phyloP scores from a whole-genome alignment of 2,797 vertebrate genomes.

The Lemur catta region DNA sequence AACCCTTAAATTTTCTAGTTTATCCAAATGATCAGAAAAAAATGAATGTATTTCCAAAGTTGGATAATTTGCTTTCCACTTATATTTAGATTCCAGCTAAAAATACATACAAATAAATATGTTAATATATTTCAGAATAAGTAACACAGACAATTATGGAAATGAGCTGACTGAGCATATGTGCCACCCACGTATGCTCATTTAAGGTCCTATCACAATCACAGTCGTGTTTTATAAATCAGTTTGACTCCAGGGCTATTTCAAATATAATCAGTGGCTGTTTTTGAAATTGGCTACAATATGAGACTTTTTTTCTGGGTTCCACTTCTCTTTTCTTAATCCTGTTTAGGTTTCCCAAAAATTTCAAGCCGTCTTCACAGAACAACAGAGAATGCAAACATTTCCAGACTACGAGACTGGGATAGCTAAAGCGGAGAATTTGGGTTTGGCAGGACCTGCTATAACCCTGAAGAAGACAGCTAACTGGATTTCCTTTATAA shows the following conservation, averaged over 20 bases:
- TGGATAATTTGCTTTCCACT: neutral
- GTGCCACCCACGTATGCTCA: neutral
- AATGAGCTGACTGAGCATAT: neutral
- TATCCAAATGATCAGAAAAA: neutral
- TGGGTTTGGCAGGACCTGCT: slow-evolving; percentile 72
- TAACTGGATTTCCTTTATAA: slow-evolving; percentile 85
- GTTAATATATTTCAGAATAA: neutral
- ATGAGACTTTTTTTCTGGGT: neutral
- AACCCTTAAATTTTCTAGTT: neutral
- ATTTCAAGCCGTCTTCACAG: slow-evolving; percentile 85
- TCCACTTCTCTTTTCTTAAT: neutral
- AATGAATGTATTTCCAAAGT: neutral
- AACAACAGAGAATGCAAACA: slow-evolving; percentile 84
- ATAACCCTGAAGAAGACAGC: slow-evolving; percentile 84
- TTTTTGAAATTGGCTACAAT: neutral
- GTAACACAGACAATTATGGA: neutral
- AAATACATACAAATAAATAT: neutral
- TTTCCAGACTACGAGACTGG: slow-evolving; percentile 83
- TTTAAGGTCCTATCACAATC: neutral
- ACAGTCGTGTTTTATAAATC: neutral
- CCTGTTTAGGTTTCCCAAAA: slow-evolving; percentile 81
- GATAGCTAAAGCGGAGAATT: slow-evolving; percentile 72
- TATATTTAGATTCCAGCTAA: neutral
- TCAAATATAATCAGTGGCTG: neutral
- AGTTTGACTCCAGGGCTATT: neutral